Percentiles rank a stretch among this genome's conserved stretches.
Evolutionary conservation across 23 tunicate species (phyloP).

Genomic region (Styela clava): DNA sequence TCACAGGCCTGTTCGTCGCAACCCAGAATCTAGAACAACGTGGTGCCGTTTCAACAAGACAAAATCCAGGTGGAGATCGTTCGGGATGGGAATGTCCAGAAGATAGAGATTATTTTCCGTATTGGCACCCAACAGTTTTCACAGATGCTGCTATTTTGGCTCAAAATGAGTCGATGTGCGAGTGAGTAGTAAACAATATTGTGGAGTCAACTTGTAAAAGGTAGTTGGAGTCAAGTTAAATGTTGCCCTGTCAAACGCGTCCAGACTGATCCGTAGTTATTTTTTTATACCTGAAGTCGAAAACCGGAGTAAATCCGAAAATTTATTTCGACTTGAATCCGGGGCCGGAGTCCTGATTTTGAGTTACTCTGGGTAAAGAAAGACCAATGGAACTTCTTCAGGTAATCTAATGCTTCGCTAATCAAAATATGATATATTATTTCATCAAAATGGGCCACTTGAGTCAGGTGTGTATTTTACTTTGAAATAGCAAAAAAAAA

Average conservation of each 20-base stretch:
- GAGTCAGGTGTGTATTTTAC: too few relatives aligned
- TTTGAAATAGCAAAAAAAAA: too few relatives aligned
- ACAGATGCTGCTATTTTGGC: slow-evolving; percentile 87
- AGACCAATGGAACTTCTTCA: too few relatives aligned
- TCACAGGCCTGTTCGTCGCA: slow-evolving; percentile 85
- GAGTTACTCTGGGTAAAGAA: too few relatives aligned
- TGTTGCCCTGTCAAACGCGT: not conserved
- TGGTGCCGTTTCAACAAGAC: slow-evolving; percentile 79
- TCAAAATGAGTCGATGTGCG: slow-evolving; percentile 59
- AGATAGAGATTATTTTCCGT: slow-evolving; percentile 91
- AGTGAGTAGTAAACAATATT: slow-evolving; percentile 47
- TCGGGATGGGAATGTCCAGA: slow-evolving; percentile 90
- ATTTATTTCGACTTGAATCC: too few relatives aligned
- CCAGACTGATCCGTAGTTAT: not conserved
- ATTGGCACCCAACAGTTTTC: slow-evolving; percentile 95
- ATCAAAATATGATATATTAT: too few relatives aligned
- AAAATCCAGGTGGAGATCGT: slow-evolving; percentile 63
- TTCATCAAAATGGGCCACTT: too few relatives aligned
- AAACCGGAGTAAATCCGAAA: too few relatives aligned
- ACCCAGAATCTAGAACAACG: slow-evolving; percentile 55
- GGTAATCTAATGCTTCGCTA: too few relatives aligned
- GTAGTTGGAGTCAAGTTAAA: too few relatives aligned
- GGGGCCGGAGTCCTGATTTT: too few relatives aligned
- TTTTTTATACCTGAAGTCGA: too few relatives aligned
- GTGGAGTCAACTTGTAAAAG: not conserved